Base-by-base conservation (phyloP, 2,888 invertebrate genomes). In the Timema cristinae region DNA sequence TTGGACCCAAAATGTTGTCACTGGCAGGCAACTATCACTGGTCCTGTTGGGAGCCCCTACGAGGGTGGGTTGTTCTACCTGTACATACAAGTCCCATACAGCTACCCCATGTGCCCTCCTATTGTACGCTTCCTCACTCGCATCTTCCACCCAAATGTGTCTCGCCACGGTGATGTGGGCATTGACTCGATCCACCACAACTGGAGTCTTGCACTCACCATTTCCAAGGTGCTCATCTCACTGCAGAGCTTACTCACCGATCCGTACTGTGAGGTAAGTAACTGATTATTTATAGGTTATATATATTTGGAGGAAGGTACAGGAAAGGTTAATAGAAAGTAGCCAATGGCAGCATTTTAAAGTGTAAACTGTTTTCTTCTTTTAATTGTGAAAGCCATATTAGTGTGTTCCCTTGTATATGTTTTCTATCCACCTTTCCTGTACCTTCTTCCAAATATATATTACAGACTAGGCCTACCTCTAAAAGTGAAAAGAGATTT, bases 171-270 rank as follows among this genome's bases (percentile, higher is more conserved):
- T 5, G 96, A 97, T 83, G 94, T 97, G 68, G 97, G 97, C 73
- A 92, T 97, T 76, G 97, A 97, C 84, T 95, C 94, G 10, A 94
- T 97, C 77, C 93, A 94, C 79, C 94, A 95, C 84, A 97, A 97
- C 84, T 97, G 97, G 97, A 95, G 95, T n/a, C 84, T 96, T 74
- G 96, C 95, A 0, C 84, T 97, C 75, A 96, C 96, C 61, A 91
- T 97, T 79, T 92, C 93, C 76, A 97, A 94, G 81, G 90, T 95
- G 73, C 87, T 95, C 77, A 89, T 95, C 74, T 94, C 94, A 70
- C 91, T 95, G 75, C 94, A 95, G 84, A 94, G 93, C 78, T 84
- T 95, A 73, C 86, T 95, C 72, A 95, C 94, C 0, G 97, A 97
- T 84, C 95, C 96, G 0, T 95, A 91, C 79, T 93, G 93, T 77